Evolutionary conservation across 2,888 invertebrate genomes (phyloP), one percentile per base, ranked within the genome.

Genomic region (Cheilosia pagana): DNA sequence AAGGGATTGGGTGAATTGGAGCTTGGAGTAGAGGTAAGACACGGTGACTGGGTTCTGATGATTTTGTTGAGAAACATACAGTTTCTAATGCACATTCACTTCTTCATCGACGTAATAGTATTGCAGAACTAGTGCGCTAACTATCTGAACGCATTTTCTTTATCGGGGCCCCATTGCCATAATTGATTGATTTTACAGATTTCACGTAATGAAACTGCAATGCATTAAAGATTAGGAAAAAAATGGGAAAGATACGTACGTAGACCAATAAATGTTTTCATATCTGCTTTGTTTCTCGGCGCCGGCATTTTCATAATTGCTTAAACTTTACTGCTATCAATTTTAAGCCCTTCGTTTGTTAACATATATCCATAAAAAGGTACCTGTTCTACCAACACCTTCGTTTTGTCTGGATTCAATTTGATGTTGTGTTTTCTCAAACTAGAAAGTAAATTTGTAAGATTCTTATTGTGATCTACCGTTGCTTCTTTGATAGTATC

Each of bases 161-260:
- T n/a, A 31, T 63, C 43, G 3, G 19, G 21, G 23, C 7, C 16
- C 63, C 63, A 63, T 14, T 14, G 23, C 14, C 43, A 43, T 45
- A 19, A 23, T 23, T 60, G 4, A n/a, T 45, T 14, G 82, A 48
- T 21, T 48, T 19, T 19, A 21, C 87, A 63, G 19, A 89, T 68
- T 16, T 87, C 55, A 57, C 88, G 63, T 23, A 88, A 39, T 7
- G 81, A 70, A 50, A 59, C 71, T 19, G 87, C 65, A 55, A 77
- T 39, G 16, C 79, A 41, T 31, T 88, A 68, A 7, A 87, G 50
- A 57, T 88, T 88, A 7, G 88, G 88, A 39, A 90, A 87, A 81
- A 88, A 89, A 77, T 86, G 88, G 1, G 87, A 39, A 23, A 89
- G 39, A 70, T 89, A 89, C 31, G 31, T 31, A 31, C 31, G 7